A percentile compares a stretch with the other conserved stretches of the same genome.
phyloP scores from a whole-genome alignment of 2,113 vertebrate genomes.

The Theropithecus gelada region DNA sequence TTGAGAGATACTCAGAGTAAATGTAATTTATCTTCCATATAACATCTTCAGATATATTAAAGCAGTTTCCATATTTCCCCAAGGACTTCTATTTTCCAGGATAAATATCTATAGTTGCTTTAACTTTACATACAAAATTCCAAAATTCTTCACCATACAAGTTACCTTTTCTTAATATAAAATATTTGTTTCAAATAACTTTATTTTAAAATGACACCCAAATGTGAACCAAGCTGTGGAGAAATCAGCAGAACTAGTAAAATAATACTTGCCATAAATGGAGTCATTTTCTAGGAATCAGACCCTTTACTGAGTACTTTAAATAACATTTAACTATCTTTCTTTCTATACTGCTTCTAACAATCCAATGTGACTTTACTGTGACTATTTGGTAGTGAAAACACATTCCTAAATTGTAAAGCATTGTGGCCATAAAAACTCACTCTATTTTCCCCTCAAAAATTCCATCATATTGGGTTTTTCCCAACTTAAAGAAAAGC shows the following conservation, averaged over 20 bases:
- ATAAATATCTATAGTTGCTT: background rate
- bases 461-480: background rate
- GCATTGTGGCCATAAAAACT: background rate
- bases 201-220: background rate
- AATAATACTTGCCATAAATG: background rate
- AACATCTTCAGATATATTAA: background rate
- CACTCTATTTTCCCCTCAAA: background rate
- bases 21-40: background rate
- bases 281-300: background rate
- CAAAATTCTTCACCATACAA: background rate
- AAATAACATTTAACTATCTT: background rate
- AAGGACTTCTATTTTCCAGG: background rate
- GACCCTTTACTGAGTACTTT: background rate
- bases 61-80: background rate
- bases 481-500: background rate
- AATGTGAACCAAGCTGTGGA: background rate
- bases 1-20: background rate
- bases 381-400: background rate
- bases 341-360: background rate
- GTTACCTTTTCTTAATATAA: background rate
- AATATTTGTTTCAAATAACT: slow-evolving; percentile 7
- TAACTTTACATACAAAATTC: background rate
- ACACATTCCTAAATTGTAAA: background rate
- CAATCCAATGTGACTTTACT: background rate
- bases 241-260: background rate